Percentiles rank a stretch among this genome's conserved stretches.
These are phyloP conservation scores for Strix occidentalis DNA, from an alignment of 2,797 vertebrate species.

Conservation along the genomic window DNA sequence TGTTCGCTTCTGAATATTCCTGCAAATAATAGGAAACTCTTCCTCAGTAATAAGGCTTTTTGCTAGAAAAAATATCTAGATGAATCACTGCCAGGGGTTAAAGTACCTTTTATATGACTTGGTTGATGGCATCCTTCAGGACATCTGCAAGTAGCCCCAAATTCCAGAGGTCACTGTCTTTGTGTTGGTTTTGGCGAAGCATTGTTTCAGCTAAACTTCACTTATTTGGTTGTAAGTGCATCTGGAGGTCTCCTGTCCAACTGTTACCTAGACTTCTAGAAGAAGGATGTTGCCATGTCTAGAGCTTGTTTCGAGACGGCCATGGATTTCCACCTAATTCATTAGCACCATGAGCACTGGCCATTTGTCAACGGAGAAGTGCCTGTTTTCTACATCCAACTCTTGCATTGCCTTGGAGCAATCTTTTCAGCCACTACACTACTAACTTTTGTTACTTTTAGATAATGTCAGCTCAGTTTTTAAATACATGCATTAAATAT, in stretches of 20 bases:
- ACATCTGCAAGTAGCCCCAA: conserved; percentile 31
- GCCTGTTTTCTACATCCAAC: not conserved
- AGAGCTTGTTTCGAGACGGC: not conserved
- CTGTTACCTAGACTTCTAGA: not conserved
- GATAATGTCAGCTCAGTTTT: not conserved
- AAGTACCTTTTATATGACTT: conserved; percentile 43
- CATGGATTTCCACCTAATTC: not conserved
- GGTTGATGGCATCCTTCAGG: conserved; percentile 17
- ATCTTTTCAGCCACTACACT: not conserved
- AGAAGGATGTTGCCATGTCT: not conserved
- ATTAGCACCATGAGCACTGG: not conserved
- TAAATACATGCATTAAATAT: not conserved
- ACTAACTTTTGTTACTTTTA: not conserved
- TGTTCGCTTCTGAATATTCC: conserved; percentile 65
- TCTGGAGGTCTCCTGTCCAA: not conserved
- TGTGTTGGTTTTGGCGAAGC: not conserved
- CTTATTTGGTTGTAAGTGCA: not conserved
- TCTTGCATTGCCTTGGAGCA: not conserved
- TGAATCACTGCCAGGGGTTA: conserved; percentile 24
- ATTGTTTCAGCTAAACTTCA: not conserved
- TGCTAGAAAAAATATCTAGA: not conserved
- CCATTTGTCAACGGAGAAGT: not conserved
- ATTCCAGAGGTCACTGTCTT: conserved; percentile 46
- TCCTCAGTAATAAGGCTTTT: conserved; percentile 19
- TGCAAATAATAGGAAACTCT: conserved; percentile 58